Evolutionary conservation across 2,113 vertebrate species (phyloP).

Genomic region (Tenrec ecaudatus): DNA sequence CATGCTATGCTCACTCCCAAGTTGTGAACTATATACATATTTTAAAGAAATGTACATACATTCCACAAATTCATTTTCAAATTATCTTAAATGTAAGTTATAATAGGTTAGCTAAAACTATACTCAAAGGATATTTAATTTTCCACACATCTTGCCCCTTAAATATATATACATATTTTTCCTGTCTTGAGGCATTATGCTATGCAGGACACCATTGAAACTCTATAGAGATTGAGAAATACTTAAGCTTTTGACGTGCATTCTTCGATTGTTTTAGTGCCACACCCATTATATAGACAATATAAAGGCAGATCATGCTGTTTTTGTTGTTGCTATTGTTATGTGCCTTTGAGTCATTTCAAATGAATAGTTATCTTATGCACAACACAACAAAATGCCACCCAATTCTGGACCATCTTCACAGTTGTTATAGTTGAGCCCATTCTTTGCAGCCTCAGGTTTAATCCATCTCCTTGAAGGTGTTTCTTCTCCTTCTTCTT

Average conservation of each 20-base stretch:
- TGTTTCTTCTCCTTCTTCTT: too few relatives aligned
- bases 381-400: too few relatives aligned
- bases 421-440: too few relatives aligned
- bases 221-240: background rate
- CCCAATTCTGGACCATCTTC: too few relatives aligned
- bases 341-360: too few relatives aligned
- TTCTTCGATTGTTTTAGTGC: background rate
- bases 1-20: background rate
- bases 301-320: background rate
- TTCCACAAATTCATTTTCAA: background rate
- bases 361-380: too few relatives aligned
- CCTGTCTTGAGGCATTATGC: background rate
- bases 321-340: background rate
- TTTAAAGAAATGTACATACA: background rate
- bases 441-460: too few relatives aligned
- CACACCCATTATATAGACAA: background rate
- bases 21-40: background rate
- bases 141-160: background rate
- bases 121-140: background rate
- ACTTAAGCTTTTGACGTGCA: background rate
- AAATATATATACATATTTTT: background rate
- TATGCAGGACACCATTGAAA: background rate
- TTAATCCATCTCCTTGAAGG: too few relatives aligned
- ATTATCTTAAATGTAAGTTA: constrained; percentile 37
- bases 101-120: background rate